phyloP scores from a whole-genome alignment of 1,140 invertebrate genomes.

The Drosophila suzukii region DNA sequence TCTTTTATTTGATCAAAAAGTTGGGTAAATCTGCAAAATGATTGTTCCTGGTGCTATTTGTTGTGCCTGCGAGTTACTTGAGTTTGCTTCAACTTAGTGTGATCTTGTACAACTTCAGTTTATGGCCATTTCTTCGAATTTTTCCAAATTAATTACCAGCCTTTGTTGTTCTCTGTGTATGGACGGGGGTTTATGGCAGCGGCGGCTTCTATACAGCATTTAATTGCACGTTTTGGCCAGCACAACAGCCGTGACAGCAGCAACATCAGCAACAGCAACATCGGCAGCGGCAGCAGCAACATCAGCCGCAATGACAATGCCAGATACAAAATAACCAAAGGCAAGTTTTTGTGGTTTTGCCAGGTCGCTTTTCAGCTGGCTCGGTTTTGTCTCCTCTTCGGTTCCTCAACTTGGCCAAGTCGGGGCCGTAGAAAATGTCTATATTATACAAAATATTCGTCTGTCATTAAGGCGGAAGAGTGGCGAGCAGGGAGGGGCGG shows the following conservation, averaged over 20 bases:
- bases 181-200: conserved; percentile 41
- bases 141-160: conserved; percentile 1
- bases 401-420: conserved; percentile 28
- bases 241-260: conserved; percentile 45
- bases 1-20: no score
- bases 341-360: conserved; percentile 60
- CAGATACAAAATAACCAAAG: conserved; percentile 73
- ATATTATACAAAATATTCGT: conserved; percentile 60
- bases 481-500: neutral
- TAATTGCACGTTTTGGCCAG: conserved; percentile 78
- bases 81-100: no score
- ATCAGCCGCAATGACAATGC: conserved; percentile 68
- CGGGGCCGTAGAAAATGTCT: conserved; percentile 67
- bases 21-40: neutral
- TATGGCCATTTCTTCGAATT: neutral
- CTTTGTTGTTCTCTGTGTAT: conserved; percentile 16
- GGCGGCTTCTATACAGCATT: conserved; percentile 55
- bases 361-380: conserved; percentile 44
- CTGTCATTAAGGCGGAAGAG: conserved; percentile 38
- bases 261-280: conserved; percentile 14
- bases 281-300: conserved; percentile 21
- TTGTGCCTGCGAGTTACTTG: no score
- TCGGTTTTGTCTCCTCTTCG: conserved; percentile 35
- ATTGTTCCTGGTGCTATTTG: neutral
- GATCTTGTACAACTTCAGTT: neutral